These are phyloP conservation scores for Phrynocephalus forsythii DNA, from an alignment of 2,797 vertebrate genomes.

Conservation along the genomic window DNA sequence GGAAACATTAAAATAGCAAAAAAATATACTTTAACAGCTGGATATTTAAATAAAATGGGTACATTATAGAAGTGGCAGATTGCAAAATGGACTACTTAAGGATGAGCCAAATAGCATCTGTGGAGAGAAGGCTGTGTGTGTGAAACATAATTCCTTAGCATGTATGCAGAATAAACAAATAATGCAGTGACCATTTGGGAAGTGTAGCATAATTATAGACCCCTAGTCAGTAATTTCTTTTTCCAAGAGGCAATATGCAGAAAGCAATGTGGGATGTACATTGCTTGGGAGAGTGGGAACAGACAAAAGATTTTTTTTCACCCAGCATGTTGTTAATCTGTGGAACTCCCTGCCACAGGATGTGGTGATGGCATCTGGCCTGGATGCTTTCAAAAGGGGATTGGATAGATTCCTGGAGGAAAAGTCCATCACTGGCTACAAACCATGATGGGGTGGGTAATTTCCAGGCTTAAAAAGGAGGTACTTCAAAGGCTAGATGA, in stretches of 20 bases:
- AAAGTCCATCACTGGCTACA: no score
- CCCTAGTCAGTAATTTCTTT: not conserved
- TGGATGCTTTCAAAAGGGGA: no score
- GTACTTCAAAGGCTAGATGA: no score
- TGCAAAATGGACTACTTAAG: conserved; percentile 39
- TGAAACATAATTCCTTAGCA: not conserved
- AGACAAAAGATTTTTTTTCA: no score
- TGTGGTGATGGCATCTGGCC: no score
- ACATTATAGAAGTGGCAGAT: conserved; percentile 13
- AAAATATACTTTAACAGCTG: conserved; percentile 43
- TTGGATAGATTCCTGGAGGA: no score
- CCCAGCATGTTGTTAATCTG: no score
- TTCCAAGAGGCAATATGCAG: not conserved
- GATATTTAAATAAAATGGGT: conserved; percentile 12
- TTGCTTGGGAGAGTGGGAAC: no score
- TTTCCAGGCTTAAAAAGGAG: no score
- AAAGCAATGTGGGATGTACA: not conserved
- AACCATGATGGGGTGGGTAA: no score
- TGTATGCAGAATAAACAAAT: no score
- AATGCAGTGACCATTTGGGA: not conserved
- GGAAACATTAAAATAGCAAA: conserved; percentile 29
- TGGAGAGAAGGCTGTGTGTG: not conserved
- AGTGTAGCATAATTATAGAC: not conserved
- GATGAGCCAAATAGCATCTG: not conserved
- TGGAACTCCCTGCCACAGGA: no score